Evolutionary conservation across 2,113 vertebrate species (phyloP), one percentile per base, ranked within the genome.

Genomic region (Siniperca knerii): DNA sequence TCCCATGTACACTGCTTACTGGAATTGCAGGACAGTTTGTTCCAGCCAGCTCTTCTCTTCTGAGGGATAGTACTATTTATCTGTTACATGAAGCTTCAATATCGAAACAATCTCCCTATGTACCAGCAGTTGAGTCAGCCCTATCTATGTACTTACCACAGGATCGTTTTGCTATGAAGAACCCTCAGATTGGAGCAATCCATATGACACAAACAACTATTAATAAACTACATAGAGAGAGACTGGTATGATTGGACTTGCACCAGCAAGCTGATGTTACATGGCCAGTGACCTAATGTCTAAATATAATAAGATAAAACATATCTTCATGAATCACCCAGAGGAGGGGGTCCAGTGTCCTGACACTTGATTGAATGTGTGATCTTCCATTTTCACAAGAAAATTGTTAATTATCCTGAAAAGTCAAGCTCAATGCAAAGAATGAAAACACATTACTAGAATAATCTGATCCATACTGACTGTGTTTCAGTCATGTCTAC

Each of bases 121-220:
- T 76, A 23, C 4, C 16, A 40, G n/a, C 16, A 21, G 25, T 1
- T 52, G 57, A 64, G 60, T 70, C n/a, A 18, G 21, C 23, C 1
- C 33, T 42, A 16, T 54, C 29, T 46, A 55, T 23, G 20, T 9
- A 21, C 66, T 73, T 46, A 60, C 25, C 55, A 73, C 8, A 16
- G 44, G 37, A 23, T 74, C 0, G 6, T 42, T 70, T 64, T 33
- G 18, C 20, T 37, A 35, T 12, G 40, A 37, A 48, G 9, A 68
- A 54, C 21, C 18, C 18, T 79, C 29, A 33, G 50, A 60, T 25
- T 25, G 16, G n/a, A 55, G 80, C 18, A 76, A 77, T 74, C 73
- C 40, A 69, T 75, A 68, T n/a, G 10, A 60, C 66, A 84, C 50
- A 88, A 85, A 79, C 77, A 89, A 25, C 79, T 90, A 92, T 88